These are phyloP conservation scores for Chaetodon trifasciatus DNA, from an alignment of 2,797 vertebrate genomes.

Conservation along the genomic window DNA sequence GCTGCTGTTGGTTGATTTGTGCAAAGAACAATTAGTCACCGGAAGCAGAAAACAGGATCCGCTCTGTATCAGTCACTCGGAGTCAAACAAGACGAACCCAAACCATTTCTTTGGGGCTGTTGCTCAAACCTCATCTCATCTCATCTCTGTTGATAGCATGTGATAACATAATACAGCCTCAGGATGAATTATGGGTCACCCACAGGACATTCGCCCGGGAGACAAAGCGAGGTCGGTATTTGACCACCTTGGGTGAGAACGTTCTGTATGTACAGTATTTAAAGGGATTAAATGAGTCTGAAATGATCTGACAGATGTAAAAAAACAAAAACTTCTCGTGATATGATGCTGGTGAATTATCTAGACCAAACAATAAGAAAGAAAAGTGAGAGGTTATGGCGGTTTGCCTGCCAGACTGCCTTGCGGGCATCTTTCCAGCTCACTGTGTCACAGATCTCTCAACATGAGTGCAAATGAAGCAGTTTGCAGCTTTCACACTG, in stretches of 20 bases:
- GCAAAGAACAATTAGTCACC: too few relatives aligned
- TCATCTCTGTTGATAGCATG: too few relatives aligned
- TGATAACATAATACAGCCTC: too few relatives aligned
- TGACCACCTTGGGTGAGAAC: too few relatives aligned
- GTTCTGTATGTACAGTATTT: neutral
- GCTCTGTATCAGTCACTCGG: too few relatives aligned
- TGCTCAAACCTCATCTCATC: too few relatives aligned
- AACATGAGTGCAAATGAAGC: neutral
- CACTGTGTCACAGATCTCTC: neutral
- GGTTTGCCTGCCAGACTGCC: neutral
- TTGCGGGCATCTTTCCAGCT: neutral
- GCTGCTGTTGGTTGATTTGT: neutral
- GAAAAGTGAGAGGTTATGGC: neutral
- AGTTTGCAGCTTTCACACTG: neutral
- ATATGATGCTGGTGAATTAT: neutral
- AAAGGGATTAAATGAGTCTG: constrained; percentile 6
- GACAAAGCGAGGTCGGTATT: too few relatives aligned
- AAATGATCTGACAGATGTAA: neutral
- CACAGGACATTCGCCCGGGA: too few relatives aligned
- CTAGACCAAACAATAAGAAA: neutral
- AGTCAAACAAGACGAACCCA: too few relatives aligned
- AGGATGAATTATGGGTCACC: too few relatives aligned
- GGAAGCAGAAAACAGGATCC: too few relatives aligned
- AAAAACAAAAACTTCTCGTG: neutral
- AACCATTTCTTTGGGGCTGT: too few relatives aligned